phyloP scores from a whole-genome alignment of 2,888 invertebrate species.

The Ecdyonurus torrentis region DNA sequence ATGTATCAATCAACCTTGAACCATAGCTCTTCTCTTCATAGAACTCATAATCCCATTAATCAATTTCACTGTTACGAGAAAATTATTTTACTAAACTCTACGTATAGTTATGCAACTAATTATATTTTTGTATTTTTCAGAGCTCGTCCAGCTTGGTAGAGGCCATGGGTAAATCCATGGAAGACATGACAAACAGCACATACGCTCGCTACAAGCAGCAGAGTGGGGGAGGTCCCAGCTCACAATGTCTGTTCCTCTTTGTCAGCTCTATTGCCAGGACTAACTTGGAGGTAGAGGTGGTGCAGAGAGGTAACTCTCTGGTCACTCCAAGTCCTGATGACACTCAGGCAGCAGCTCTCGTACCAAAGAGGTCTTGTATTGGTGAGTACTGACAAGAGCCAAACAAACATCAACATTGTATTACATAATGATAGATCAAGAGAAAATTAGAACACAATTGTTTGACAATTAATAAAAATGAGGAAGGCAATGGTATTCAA shows the following conservation, averaged over 20 bases:
- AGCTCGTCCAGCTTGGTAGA: conserved; percentile 56
- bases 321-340: conserved; percentile 24
- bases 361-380: conserved; percentile 64
- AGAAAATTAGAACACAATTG: no score
- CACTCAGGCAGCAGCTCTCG: conserved; percentile 31
- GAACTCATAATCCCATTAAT: no score
- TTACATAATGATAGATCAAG: no score
- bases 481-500: no score
- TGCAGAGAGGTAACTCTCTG: conserved; percentile 73
- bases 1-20: neutral
- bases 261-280: conserved; percentile 78
- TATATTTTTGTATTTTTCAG: no score
- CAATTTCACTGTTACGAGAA: no score
- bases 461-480: no score
- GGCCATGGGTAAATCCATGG: conserved; percentile 85
- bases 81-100: no score
- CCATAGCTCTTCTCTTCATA: neutral
- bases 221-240: conserved; percentile 40
- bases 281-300: conserved; percentile 83
- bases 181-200: conserved; percentile 81
- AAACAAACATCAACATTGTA: neutral
- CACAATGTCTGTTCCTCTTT: conserved; percentile 68
- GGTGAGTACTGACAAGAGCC: conserved; percentile 32
- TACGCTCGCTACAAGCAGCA: conserved; percentile 63
- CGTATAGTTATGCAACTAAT: no score